Conservation (phyloP, 2,113 vertebrate species). For the Silurus asotus region DNA sequence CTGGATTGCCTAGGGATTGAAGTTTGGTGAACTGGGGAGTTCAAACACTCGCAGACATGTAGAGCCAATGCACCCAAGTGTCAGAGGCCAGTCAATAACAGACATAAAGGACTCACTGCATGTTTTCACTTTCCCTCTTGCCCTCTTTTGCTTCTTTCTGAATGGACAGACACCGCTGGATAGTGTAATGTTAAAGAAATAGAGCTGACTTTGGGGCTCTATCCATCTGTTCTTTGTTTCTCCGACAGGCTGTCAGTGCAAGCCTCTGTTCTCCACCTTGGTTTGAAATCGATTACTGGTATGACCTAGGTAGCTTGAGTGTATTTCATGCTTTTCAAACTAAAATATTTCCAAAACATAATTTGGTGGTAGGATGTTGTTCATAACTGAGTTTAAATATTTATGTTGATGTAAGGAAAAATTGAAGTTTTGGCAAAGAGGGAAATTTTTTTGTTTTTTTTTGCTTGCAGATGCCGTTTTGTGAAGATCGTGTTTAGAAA, state of each 20-base stretch:
- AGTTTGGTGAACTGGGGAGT: conserved; percentile 30
- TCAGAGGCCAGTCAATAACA: conserved; percentile 42
- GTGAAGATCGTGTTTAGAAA: conserved; percentile 7
- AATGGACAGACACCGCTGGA: conserved; percentile 4
- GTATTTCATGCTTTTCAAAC: background rate
- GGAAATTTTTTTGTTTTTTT: conserved; percentile 45
- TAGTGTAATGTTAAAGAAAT: conserved; percentile 16
- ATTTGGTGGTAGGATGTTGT: conserved; percentile 40
- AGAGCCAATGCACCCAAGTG: conserved; percentile 28
- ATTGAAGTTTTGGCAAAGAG: conserved; percentile 56
- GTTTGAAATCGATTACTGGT: conserved; percentile 39
- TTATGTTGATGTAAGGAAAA: conserved; percentile 69
- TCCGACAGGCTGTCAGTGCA: conserved; percentile 45
- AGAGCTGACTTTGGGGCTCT: conserved; percentile 14
- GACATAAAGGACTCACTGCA: conserved; percentile 16
- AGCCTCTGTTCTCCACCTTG: conserved; percentile 18
- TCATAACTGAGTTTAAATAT: conserved; percentile 51
- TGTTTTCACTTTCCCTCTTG: conserved; percentile 30
- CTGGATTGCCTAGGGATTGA: conserved; percentile 56
- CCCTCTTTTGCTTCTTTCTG: conserved; percentile 31
- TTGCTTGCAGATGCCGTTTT: conserved; percentile 74
- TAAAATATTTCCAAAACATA: background rate
- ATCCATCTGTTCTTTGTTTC: conserved; percentile 37
- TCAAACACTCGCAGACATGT: conserved; percentile 43
- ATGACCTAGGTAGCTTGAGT: background rate